Base-by-base conservation (phyloP, 2,113 vertebrate species). In the Rhombomys opimus region DNA sequence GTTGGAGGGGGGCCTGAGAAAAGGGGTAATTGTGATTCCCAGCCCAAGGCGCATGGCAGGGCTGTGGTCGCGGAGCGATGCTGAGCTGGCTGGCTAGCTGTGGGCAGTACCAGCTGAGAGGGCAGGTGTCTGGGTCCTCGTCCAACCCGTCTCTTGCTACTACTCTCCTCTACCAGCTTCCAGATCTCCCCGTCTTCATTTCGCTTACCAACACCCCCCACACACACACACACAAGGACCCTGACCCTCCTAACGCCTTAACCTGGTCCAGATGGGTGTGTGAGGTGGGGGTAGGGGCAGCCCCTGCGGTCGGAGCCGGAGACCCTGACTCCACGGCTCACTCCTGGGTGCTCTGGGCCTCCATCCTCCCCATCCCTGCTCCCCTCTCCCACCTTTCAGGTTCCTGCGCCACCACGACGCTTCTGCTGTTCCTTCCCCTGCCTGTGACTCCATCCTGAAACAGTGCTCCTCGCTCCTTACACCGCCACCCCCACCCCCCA, bases 91-190 rank as follows among this genome's bases (percentile, higher is more conserved):
- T 95, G 59, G 70, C 89, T 81, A 94, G 54, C 89, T 80, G 80
- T 22, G 91, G 82, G 93, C 96, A 90, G 91, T 50, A 93, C 82
- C 76, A 65, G 89, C 96, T 95, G 85, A 81, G 67, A 94, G 85
- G 88, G 96, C 96, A 95, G 97, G 97, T 95, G 96, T 78, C 97
- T 82, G 94, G 86, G 81, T 95, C 85, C 90, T 88, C 17, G 27
- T 63, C 92, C 90, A 89, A 92, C 85, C 70, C 15, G 78, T 65
- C 80, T 80, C 57, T 68, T 52, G 78, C 85, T 61, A 88, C 81
- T 76, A n/a, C 93, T 87, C 85, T 82, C 63, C 88, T 57, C 68
- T 76, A 67, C 54, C 50, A 12, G 25, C 41, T 67, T 89, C 84
- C 95, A 75, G 80, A n/a, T 27, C 86, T 15, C 61, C 70, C 59